Evolutionary conservation across 2,797 vertebrate species (phyloP).

Genomic region (Cirrhinus molitorella): DNA sequence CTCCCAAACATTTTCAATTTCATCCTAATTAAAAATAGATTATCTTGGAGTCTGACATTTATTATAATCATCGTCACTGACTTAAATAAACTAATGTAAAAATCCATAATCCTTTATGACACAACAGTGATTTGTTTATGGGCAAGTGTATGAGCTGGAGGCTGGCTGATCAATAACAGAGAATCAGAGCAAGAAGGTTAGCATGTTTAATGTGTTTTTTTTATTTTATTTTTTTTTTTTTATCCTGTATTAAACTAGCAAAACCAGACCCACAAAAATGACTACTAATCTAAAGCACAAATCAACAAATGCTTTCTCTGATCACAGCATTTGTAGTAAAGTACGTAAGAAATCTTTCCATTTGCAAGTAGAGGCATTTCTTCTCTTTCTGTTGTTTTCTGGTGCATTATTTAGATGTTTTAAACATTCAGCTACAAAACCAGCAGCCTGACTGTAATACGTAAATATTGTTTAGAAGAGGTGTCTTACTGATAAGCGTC

Average conservation of each 20-base stretch:
- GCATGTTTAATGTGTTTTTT: slow-evolving; percentile 34
- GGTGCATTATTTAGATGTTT: not conserved
- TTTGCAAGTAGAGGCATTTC: not conserved
- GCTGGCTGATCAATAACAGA: slow-evolving; percentile 67
- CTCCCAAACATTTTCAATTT: slow-evolving; percentile 75
- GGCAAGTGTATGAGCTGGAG: slow-evolving; percentile 69
- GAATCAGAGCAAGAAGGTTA: slow-evolving; percentile 59
- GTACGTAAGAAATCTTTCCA: not conserved
- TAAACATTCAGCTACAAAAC: not conserved
- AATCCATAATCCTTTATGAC: slow-evolving; percentile 75
- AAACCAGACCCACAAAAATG: not conserved
- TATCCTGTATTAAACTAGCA: slow-evolving; percentile 17
- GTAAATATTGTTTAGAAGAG: slow-evolving; percentile 5
- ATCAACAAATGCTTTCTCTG: not conserved
- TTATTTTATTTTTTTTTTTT: not conserved
- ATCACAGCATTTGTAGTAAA: not conserved
- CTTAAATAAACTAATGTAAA: slow-evolving; percentile 73
- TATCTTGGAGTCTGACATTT: slow-evolving; percentile 69
- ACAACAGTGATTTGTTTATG: slow-evolving; percentile 74
- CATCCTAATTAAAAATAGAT: slow-evolving; percentile 80
- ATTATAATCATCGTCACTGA: slow-evolving; percentile 74
- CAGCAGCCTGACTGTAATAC: not conserved
- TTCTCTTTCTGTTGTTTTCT: not conserved
- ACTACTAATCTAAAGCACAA: slow-evolving; percentile 46
- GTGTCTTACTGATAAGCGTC: not conserved